Conservation (phyloP, 92 coral and sea anemone species). For the Palythoa caribaeorum region DNA sequence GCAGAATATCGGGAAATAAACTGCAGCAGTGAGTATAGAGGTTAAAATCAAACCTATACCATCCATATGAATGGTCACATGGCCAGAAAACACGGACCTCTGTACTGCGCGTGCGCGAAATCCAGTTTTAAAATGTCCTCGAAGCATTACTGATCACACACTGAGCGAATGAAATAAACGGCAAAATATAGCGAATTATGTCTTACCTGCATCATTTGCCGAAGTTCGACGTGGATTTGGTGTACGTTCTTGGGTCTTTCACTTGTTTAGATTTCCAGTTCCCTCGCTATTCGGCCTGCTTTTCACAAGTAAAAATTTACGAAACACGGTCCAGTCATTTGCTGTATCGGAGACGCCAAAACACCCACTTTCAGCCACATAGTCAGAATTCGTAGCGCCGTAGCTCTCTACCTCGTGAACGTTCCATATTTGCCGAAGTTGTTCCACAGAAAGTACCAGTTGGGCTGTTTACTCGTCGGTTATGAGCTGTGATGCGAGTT, state of each 20-base stretch:
- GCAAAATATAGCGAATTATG: constrained; percentile 13
- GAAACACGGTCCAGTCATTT: constrained; percentile 14
- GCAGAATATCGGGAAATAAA: too few relatives aligned
- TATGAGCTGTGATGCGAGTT: constrained; percentile 15
- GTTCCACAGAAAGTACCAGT: constrained; percentile 10
- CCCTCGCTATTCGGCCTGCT: constrained; percentile 26
- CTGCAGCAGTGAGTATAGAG: too few relatives aligned
- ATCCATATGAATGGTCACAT: too few relatives aligned
- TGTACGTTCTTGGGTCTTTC: constrained; percentile 21
- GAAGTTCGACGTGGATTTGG: constrained; percentile 15
- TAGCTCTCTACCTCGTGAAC: constrained; percentile 22
- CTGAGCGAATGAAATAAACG: constrained; percentile 22
- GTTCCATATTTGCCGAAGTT: constrained; percentile 22
- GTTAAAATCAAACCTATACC: too few relatives aligned
- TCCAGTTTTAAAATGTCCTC: constrained; percentile 20
- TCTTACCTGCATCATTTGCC: constrained; percentile 26
- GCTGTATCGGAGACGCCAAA: constrained; percentile 12
- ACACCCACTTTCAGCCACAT: constrained; percentile 21
- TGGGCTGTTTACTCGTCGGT: constrained; percentile 20
- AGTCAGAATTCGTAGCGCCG: constrained; percentile 23
- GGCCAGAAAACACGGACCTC: constrained; percentile 29
- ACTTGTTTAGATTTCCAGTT: constrained; percentile 5
- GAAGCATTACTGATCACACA: constrained; percentile 18
- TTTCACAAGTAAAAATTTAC: constrained; percentile 22
- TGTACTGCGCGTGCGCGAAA: constrained; percentile 27